Conservation (phyloP, 2,797 vertebrate species). For the Synaphobranchus kaupii region DNA sequence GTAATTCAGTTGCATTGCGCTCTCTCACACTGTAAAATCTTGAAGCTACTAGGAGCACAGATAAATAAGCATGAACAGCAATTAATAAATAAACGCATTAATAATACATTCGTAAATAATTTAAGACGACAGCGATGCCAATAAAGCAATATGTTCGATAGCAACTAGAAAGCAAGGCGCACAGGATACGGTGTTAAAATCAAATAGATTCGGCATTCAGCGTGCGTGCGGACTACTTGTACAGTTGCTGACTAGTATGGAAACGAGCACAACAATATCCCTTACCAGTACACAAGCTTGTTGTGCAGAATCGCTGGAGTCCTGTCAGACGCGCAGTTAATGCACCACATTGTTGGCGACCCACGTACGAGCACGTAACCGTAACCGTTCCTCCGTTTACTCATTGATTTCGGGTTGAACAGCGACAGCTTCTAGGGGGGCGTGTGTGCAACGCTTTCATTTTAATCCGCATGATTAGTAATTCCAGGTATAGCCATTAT, state of each 20-base stretch:
- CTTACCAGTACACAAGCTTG: slow-evolving; percentile 75
- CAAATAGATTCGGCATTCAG: background rate
- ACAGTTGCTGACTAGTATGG: background rate
- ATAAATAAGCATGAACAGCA: slow-evolving; percentile 16
- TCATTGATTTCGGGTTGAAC: slow-evolving; percentile 4
- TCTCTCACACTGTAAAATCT: background rate
- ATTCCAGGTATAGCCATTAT: slow-evolving; percentile 18
- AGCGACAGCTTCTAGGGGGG: slow-evolving; percentile 26
- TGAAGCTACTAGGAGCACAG: background rate
- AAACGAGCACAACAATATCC: background rate
- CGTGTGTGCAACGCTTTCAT: slow-evolving; percentile 14
- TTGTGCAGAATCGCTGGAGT: slow-evolving; percentile 71
- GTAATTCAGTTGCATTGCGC: background rate
- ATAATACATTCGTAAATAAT: slow-evolving; percentile 29
- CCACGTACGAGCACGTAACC: background rate
- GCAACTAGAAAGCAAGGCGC: slow-evolving; percentile 4
- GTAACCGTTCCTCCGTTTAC: slow-evolving; percentile 4
- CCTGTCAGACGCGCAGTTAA: slow-evolving; percentile 75
- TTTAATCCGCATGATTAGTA: slow-evolving; percentile 22
- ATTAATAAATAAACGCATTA: slow-evolving; percentile 27
- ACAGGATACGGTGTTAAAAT: background rate
- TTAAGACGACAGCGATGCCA: slow-evolving; percentile 19
- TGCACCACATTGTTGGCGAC: slow-evolving; percentile 68
- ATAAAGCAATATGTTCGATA: slow-evolving; percentile 28
- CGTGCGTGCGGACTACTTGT: background rate